These are phyloP conservation scores for Meteorus sp. DNA, from an alignment of 1,140 invertebrate genomes.

Conservation along the genomic window DNA sequence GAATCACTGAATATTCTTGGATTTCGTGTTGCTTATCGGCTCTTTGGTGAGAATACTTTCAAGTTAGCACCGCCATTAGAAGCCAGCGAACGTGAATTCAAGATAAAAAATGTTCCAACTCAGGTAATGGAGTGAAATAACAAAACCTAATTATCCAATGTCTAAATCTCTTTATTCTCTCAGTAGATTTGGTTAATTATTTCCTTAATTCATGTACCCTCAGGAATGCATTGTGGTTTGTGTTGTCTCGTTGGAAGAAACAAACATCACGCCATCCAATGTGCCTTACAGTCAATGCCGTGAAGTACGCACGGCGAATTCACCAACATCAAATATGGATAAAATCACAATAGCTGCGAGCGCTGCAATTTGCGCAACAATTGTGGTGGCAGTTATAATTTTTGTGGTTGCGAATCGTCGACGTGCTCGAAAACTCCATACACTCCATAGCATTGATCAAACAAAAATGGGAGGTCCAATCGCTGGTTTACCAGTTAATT, in stretches of 20 bases:
- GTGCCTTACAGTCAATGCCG: constrained; percentile 85
- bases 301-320: constrained; percentile 82
- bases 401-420: constrained; percentile 82
- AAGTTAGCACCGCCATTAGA: constrained; percentile 86
- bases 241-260: constrained; percentile 85
- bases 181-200: no score
- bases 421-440: constrained; percentile 73
- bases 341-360: constrained; percentile 92
- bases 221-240: constrained; percentile 91
- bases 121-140: constrained; percentile 67
- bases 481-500: constrained; percentile 71
- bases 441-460: constrained; percentile 66
- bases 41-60: constrained; percentile 88
- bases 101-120: constrained; percentile 87
- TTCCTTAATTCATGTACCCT: constrained; percentile 6
- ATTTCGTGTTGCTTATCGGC: constrained; percentile 84
- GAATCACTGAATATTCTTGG: constrained; percentile 82
- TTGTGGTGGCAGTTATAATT: constrained; percentile 83
- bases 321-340: constrained; percentile 85
- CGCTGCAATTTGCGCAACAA: constrained; percentile 90
- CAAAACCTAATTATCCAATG: constrained; percentile 7
- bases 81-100: constrained; percentile 85
- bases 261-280: constrained; percentile 79
- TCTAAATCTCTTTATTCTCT: neutral
- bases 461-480: constrained; percentile 71